Evolutionary conservation across 2,113 vertebrate species (phyloP), one percentile per base, ranked within the genome.

Genomic region (Macrotus californicus): DNA sequence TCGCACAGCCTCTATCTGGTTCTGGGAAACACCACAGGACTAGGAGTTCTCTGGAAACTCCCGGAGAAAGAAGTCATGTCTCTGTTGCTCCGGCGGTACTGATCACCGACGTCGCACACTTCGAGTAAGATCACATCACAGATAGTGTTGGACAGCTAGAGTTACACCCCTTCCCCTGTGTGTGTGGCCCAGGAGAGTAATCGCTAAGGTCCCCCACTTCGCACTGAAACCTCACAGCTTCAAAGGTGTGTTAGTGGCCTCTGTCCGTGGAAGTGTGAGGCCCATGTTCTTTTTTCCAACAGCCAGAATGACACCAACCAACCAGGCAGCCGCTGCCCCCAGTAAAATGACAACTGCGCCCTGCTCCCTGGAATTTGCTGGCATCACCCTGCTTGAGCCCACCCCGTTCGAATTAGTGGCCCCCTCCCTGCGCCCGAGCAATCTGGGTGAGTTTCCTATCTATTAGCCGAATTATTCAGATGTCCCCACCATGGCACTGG

Each of bases 391-490:
- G 85, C 34, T 79, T 52, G 36, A 41, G 85, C 61, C 69, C 92
- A 43, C 81, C 90, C 90, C 61, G 7, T 90, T 83, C 0, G 2
- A 80, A 85, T 87, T 22, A 76, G 61, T 50, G 22, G 36, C 26
- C 79, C 67, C 59, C 93, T 87, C 67, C 75, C 91, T 1, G 9
- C 14, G 41, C 73, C 88, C 93, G 46, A 19, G 86, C 79, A n/a
- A 54, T 69, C 96, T 87, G 93, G 95, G 97, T 75, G 75, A 86
- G 94, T 54, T 90, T 96, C 95, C 90, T 87, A 39, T 95, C 95
- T 76, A 96, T 95, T 91, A 97, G 96, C 91, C 87, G 95, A 96
- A 94, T 96, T 96, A 96, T 92, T 97, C 95, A 94, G 88, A 84
- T 97, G 95, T 95, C 69, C 96, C 97, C 97, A 96, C 95, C 96